Evolutionary conservation across 30 jellyfish, hydroid and myxozoan genomes (phyloP), one percentile per base, ranked within the genome.

Genomic region (Pseudorhiza aurosa): DNA sequence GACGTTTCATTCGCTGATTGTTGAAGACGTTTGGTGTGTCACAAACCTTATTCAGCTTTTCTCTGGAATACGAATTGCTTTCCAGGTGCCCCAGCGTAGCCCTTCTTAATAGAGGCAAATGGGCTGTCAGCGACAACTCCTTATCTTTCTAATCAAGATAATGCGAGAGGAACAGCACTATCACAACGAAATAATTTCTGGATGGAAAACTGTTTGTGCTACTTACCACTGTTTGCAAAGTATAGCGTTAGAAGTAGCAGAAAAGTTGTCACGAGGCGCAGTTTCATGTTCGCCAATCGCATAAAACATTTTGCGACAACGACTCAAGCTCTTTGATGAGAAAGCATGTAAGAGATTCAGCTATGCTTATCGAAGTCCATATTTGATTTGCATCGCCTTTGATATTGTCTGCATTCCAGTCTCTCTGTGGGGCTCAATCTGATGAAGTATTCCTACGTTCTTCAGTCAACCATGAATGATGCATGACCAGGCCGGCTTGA

Each of bases 401-500:
- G 8, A 0, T 26, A 15, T 47, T 2, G n/a, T 8, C 31, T 28
- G 24, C 17, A 7, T 33, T 39, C 46, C 50, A 4, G 51, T 29
- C 53, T 60, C 51, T 3, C 25, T 7, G 27, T 18, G n/a, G 67
- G 62, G 17, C 64, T 26, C 50, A 21, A 47, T n/a, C 28, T 31
- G 82, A 68, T 68, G 65, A 68, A 43, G 82, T 68, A 21, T 68
- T 27, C 29, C 15, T 32, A 68, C 43, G 47, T 9, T 40, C 65
- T 18, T 53, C 65, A 47, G 21, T 43, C 43, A 25, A 68, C 49
- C 71, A 76, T 76, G 70, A 76, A 76, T 58, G 45, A 57, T 25
- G 58, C 22, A 76, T 76, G 70, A 76, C 40, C 44, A 76, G 80
- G 80, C 88, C 80, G 59, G 56, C 64, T 58, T 58, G 88, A 25